Evolutionary conservation across 1,140 invertebrate species (phyloP), one percentile per base, ranked within the genome.

Genomic region (Drosophila melanica): DNA sequence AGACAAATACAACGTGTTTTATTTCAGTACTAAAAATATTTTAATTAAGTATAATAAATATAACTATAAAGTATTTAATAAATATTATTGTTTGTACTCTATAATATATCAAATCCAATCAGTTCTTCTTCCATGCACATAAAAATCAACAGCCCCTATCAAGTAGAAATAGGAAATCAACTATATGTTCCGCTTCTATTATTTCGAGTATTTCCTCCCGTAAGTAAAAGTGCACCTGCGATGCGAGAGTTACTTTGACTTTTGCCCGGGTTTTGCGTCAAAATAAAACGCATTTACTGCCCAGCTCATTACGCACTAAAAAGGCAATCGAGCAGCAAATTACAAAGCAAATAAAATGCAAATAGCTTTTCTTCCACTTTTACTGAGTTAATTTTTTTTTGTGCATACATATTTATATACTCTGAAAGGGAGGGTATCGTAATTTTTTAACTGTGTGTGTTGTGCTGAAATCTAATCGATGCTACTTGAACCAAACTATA

Each of bases 291-390:
- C 77, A 85, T 79, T 82, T 76, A 47, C 71, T 69, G 72, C 68
- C 67, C 80, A 80, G 54, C 76, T 87, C 79, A 87, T 87, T 87
- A 87, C 84, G 84, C 84, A 82, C 73, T 82, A 89, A 89, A 87
- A 75, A 87, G 75, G 84, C 84, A 87, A 87, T 87, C 84, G 84
- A 89, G 73, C 84, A 87, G 74, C 84, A 87, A 87, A 87, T 87
- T 87, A 87, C 84, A 87, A 84, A 84, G 84, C 68, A 87, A 87
- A 87, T 87, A 89, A 87, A 87, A 87, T 89, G 84, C 77, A 87
- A 87, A 87, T 87, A 67, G 79, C 68, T 79, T 87, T 87, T 86
- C 60, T 50, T 54, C 54, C 55, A 62, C 44, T 39, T 63, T 74
- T 73, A 45, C 16, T 60, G 55, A 53, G 48, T 48, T 59, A 50